Base-by-base conservation (phyloP, 2,113 vertebrate genomes). In the Rhinoderma darwinii region DNA sequence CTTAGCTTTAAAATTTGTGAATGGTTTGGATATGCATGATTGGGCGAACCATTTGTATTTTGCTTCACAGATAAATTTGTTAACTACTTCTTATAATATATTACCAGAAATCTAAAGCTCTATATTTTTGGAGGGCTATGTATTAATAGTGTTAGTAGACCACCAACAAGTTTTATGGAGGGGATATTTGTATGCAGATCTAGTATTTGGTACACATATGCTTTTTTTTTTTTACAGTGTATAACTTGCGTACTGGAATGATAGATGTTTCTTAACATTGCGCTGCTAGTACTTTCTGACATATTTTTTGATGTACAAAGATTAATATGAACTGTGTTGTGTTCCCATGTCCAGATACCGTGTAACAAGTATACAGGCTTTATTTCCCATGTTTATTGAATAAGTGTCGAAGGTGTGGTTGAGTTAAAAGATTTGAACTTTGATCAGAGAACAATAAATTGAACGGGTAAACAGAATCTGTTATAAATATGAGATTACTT, bases 361-460 rank as follows among this genome's bases (percentile, higher is more conserved):
- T n/a, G 50, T n/a, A 35, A 3, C 32, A 20, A 32, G 35, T 56
- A 80, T 39, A 51, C 11, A n/a, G 51, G 30, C 51, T 80, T 80
- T 80, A 80, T 80, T 80, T 80, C 77, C 73, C 51, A 80, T 56
- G 35, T 56, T 80, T 39, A 80, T 56, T 80, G 77, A 80, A 56
- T 39, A 25, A 59, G 50, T 80, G 77, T 56, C 50, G 39, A 39
- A 80, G 77, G 77, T 56, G 77, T 59, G 77, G 77, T 56, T 1
- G 20, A 41, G 77, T 47, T 59, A 41, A 80, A 80, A 25, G 77
- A 80, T 32, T 32, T 80, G 77, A 54, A 80, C 77, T 80, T 80
- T 80, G 77, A 80, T 80, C 77, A 25, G 30, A 39, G 22, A 54
- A 54, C 51, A 80, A 80, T 80, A 80, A 80, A 80, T 59, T n/a